Evolutionary conservation across 2,888 invertebrate species (phyloP), one percentile per base, ranked within the genome.

Genomic region (Nemotelus pantherinus): DNA sequence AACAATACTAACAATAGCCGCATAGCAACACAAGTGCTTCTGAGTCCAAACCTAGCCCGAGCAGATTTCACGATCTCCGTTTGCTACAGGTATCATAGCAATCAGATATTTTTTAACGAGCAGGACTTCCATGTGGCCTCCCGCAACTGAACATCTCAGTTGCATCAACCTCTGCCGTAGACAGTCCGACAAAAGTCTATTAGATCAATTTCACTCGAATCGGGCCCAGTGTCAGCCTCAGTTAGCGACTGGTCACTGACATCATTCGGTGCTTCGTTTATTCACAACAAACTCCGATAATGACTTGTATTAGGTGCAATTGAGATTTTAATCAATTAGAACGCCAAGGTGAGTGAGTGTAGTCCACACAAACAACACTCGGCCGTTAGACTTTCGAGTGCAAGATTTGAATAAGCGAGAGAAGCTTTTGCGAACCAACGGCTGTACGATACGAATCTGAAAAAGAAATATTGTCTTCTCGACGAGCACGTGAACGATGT

Each of bases 31-130:
- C 4, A 47, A 39, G 45, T 10, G 45, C 25, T 25, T 25, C 25
- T 25, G 25, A 25, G 2, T n/a, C 65, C 43, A 43, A 65, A 47
- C 6, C 10, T n/a, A 47, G 65, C 65, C 65, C 47, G 65, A 4
- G 25, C 45, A 65, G 5, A 63, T 39, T 39, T 9, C 63, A 41
- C 9, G 43, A 43, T 5, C 63, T 7, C 7, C 41, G 5, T 7
- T n/a, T 57, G 25, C 57, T 45, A 43, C 71, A 71, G 71, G 71
- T 71, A 53, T 55, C 44, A 53, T 43, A 71, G n/a, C 71, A 39
- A 71, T 71, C 71, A 71, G 71, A 71, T 71, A 71, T 71, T 55
- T 44, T 63, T 55, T 71, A 71, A 71, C 71, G 71, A 71, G 71
- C n/a, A 68, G 53, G 65, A 25, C 65, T 65, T 65, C 55, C 55